phyloP scores from a whole-genome alignment of 2,888 invertebrate species.

The Caradrina clavipalpis region DNA sequence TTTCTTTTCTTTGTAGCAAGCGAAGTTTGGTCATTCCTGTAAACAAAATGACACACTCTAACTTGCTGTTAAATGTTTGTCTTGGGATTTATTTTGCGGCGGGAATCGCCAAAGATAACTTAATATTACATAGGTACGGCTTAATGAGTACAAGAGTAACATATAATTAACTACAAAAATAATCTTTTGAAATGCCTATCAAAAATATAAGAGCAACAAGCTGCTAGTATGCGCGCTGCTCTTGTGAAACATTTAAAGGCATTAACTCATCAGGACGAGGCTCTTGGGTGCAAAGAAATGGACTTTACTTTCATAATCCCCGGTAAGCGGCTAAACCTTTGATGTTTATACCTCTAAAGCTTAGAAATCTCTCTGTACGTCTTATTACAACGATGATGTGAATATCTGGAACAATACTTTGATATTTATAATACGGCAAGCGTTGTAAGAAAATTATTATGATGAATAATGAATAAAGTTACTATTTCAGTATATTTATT shows the following conservation, averaged over 20 bases:
- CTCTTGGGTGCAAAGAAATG: constrained; percentile 22
- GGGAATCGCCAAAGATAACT: not conserved
- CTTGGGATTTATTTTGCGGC: not conserved
- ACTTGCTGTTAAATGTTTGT: not conserved
- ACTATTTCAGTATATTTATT: not conserved
- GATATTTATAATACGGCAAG: not conserved
- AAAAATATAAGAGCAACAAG: constrained; percentile 26
- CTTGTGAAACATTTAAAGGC: constrained; percentile 24
- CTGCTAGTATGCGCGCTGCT: constrained; percentile 16
- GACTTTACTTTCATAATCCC: constrained; percentile 25
- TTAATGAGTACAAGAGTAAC: not conserved
- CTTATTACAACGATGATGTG: not conserved
- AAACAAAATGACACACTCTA: constrained; percentile 1
- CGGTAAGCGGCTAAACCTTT: constrained; percentile 32
- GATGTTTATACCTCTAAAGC: constrained; percentile 26
- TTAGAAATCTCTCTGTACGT: constrained; percentile 20
- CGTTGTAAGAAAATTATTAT: not conserved
- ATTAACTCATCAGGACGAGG: constrained; percentile 25
- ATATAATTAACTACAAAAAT: not conserved
- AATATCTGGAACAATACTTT: constrained; percentile 11
- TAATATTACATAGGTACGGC: not conserved
- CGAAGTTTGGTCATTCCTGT: not conserved
- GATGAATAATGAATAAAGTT: not conserved
- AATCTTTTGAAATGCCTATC: constrained; percentile 23
- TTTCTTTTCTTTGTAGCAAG: not conserved